Evolutionary conservation across 2,888 invertebrate genomes (phyloP).

Genomic region (Hoplodrina ambigua): DNA sequence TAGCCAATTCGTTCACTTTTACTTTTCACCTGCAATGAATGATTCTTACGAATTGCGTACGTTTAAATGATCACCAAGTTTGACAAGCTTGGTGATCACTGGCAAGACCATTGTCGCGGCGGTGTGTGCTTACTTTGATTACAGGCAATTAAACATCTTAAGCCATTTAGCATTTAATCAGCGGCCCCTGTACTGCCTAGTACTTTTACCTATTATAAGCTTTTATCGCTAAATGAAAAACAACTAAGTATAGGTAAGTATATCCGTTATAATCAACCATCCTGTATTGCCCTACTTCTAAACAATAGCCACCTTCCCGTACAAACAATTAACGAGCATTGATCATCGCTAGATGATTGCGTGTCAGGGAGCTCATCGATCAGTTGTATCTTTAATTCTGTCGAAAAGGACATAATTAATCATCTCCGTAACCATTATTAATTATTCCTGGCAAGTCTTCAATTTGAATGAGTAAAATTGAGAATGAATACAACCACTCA

Average conservation of each 20-base stretch:
- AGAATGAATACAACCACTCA: background rate
- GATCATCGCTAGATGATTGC: background rate
- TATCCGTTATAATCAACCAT: background rate
- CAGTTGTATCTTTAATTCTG: background rate
- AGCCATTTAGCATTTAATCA: too few species aligned
- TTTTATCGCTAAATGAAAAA: background rate
- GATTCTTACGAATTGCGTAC: too few species aligned
- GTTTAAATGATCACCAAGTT: too few species aligned
- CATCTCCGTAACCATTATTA: background rate
- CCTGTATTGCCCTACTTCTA: constrained; percentile 12
- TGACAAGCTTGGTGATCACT: too few species aligned
- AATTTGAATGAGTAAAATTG: background rate
- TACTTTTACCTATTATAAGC: too few species aligned
- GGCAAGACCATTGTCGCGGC: background rate
- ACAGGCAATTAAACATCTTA: too few species aligned
- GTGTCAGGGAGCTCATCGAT: background rate
- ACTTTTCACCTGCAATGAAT: too few species aligned
- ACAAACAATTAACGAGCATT: constrained; percentile 10
- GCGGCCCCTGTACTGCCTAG: too few species aligned
- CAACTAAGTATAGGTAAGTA: background rate
- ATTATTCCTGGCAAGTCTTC: background rate
- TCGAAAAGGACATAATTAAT: background rate
- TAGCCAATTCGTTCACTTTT: too few species aligned
- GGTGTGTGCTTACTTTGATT: too few species aligned
- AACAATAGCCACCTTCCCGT: constrained; percentile 2